Evolutionary conservation across 2,888 invertebrate genomes (phyloP), one percentile per base, ranked within the genome.

Genomic region (Eumerus sabulonum): DNA sequence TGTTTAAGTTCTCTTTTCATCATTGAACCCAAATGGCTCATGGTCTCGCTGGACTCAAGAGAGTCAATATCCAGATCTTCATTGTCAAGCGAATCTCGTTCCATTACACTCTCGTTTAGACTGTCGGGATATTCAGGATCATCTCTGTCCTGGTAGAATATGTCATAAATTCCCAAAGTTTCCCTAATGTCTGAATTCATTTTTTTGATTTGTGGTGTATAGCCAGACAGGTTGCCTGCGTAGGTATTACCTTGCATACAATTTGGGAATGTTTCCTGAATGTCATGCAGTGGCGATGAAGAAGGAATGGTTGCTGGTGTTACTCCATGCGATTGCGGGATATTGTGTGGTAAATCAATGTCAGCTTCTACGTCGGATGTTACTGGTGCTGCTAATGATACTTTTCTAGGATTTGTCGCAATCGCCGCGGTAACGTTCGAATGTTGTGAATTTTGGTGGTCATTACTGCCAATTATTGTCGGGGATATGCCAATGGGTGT

Each of bases 401-500:
- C 18, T 45, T 57, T 48, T 53, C 83, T 84, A 62, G 59, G 81
- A 54, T 81, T 83, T 74, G 60, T 83, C 76, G 82, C 82, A 63
- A 81, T 73, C 73, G 83, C 83, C 83, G 62, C 82, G 77, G 68
- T 79, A 7, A 27, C 27, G 81, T 79, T 81, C 81, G 81, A 74
- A 73, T 64, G 47, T 17, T 42, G 36, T 82, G 83, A 84, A 84
- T 84, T 85, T 86, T 85, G 84, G 82, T 83, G 71, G 72, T 71
- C 76, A 77, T 73, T 76, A 59, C 57, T 84, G 84, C 84, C 85
- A 85, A 84, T 85, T 66, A 47, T 48, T 59, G 62, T 71, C 72
- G 84, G 82, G 83, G 83, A 82, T 82, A 83, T 84, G 83, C 82
- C 82, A 83, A 85, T 77, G 59, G 82, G 82, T 83, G 85, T 71